These are phyloP conservation scores for Lycia hirtaria DNA, from an alignment of 2,888 invertebrate species.

Conservation along the genomic window DNA sequence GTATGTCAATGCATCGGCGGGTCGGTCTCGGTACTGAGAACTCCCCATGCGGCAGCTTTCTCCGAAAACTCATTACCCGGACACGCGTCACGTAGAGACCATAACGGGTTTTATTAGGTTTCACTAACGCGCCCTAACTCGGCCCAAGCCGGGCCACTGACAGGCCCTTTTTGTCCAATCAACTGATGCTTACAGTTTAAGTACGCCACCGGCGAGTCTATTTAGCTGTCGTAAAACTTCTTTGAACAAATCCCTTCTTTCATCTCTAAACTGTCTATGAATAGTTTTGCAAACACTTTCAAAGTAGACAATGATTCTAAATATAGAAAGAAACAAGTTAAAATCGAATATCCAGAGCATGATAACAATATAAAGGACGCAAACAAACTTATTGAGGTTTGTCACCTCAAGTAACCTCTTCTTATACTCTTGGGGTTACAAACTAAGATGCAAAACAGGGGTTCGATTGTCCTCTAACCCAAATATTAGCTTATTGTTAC, in stretches of 20 bases:
- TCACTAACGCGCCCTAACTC: conserved; percentile 67
- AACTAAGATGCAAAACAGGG: conserved; percentile 47
- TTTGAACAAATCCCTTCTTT: too few species aligned
- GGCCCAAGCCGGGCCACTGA: conserved; percentile 50
- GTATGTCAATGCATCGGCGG: conserved; percentile 13
- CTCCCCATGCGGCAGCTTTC: conserved; percentile 68
- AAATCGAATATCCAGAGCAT: not conserved
- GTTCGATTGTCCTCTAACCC: conserved; percentile 55
- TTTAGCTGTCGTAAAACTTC: not conserved
- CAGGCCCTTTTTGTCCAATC: conserved; percentile 57
- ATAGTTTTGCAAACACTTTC: not conserved
- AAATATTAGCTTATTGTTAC: conserved; percentile 63
- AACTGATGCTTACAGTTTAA: conserved; percentile 41
- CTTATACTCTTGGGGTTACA: conserved; percentile 38
- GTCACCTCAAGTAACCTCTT: conserved; percentile 30
- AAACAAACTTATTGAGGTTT: conserved; percentile 27
- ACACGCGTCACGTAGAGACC: conserved; percentile 80
- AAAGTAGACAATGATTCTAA: not conserved
- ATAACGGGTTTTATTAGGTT: conserved; percentile 83
- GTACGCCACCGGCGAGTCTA: not conserved
- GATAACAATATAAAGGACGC: conserved; percentile 9
- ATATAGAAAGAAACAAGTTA: not conserved
- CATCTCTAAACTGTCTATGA: not conserved
- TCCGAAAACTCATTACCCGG: conserved; percentile 80
- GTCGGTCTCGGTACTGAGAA: conserved; percentile 51